phyloP scores from a whole-genome alignment of 2,888 invertebrate genomes.

The Baronia brevicornis region DNA sequence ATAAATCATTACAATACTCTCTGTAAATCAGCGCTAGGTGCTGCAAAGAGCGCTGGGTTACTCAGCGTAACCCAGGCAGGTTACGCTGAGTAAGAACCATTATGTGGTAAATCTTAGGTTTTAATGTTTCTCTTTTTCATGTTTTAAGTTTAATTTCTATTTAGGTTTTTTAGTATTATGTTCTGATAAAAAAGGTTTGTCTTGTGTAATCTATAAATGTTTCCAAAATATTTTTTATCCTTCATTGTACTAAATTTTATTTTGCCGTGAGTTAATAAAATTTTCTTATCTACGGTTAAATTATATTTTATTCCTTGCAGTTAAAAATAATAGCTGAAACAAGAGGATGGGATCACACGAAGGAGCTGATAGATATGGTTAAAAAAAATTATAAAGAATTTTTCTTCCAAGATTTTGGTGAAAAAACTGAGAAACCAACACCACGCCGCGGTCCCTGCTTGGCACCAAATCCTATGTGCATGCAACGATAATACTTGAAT shows the following conservation, averaged over 20 bases:
- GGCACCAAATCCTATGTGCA: conserved; percentile 62
- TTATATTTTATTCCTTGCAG: conserved; percentile 53
- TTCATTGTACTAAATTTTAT: not conserved
- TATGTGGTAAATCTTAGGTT: not conserved
- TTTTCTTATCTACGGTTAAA: not conserved
- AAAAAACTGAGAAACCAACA: conserved; percentile 32
- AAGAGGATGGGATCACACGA: conserved; percentile 85
- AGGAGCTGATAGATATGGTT: conserved; percentile 49
- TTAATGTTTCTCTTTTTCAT: conserved; percentile 4
- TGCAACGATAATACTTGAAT: conserved; percentile 56
- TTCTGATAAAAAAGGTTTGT: too few relatives aligned
- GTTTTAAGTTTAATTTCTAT: too few relatives aligned
- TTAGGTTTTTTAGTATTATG: too few relatives aligned
- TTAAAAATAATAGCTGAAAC: conserved; percentile 93
- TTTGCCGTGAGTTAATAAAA: too few relatives aligned
- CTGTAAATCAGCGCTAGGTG: not conserved
- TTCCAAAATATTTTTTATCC: not conserved
- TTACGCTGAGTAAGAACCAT: too few relatives aligned
- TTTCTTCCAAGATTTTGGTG: conserved; percentile 47
- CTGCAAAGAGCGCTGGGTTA: too few relatives aligned
- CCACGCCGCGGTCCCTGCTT: conserved; percentile 54
- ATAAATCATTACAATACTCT: not conserved
- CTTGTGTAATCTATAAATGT: too few relatives aligned
- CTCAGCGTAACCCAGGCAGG: too few relatives aligned
- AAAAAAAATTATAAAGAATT: conserved; percentile 80